Conservation (phyloP, 2,797 vertebrate genomes). For the Clarias platycephalus region DNA sequence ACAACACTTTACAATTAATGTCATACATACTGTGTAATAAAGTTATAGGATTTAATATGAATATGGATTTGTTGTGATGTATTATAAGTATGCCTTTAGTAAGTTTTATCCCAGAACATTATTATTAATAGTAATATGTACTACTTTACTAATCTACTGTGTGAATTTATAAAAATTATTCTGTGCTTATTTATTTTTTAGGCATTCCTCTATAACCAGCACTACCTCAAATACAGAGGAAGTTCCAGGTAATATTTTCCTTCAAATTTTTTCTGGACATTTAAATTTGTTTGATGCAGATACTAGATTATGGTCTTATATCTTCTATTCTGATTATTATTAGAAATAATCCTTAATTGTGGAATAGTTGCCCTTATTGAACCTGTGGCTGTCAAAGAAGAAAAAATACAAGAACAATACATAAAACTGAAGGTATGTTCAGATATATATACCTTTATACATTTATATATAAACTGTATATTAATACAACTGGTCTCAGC, state of each 20-base stretch:
- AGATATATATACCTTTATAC: not conserved
- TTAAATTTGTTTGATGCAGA: not conserved
- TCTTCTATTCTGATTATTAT: not conserved
- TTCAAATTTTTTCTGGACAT: not conserved
- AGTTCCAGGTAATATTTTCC: constrained; percentile 48
- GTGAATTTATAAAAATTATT: not conserved
- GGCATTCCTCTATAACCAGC: constrained; percentile 33
- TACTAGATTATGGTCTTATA: not conserved
- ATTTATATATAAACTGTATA: too few relatives aligned
- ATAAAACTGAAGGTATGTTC: constrained; percentile 63
- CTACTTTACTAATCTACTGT: too few relatives aligned
- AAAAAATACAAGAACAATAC: constrained; percentile 49
- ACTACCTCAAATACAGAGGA: constrained; percentile 40
- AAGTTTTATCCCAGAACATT: too few relatives aligned
- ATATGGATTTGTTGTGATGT: not conserved
- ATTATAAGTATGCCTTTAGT: not conserved
- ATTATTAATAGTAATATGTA: not conserved
- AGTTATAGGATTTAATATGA: not conserved
- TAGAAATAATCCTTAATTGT: constrained; percentile 40
- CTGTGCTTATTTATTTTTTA: not conserved
- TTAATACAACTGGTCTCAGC: not conserved
- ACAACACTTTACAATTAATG: not conserved
- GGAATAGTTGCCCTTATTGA: constrained; percentile 22
- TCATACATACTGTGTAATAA: not conserved
- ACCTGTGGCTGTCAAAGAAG: constrained; percentile 37